Conservation (phyloP, 2,797 vertebrate genomes). For the Lutjanus campechanus region DNA sequence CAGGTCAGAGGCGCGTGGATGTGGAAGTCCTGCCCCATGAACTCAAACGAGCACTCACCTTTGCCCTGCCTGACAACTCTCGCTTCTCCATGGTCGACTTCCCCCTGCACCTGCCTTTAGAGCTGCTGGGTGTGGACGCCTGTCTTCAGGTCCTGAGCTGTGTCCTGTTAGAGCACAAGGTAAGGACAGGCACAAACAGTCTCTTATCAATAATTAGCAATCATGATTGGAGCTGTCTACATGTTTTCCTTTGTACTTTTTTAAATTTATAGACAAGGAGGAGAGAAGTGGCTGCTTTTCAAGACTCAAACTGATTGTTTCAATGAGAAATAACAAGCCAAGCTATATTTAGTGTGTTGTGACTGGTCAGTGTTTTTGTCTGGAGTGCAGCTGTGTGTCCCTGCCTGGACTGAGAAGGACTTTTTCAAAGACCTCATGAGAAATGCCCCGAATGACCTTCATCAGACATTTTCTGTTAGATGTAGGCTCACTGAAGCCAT, state of each 20-base stretch:
- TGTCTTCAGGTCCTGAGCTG: conserved; percentile 97
- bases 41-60: conserved; percentile 93
- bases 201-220: too few species aligned
- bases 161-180: conserved; percentile 97
- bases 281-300: neutral
- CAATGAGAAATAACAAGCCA: conserved; percentile 9
- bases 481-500: conserved; percentile 11
- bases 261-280: neutral
- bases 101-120: conserved; percentile 95
- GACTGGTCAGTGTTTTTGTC: conserved; percentile 26
- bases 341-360: conserved; percentile 37
- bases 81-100: conserved; percentile 98
- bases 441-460: conserved; percentile 26
- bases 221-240: neutral
- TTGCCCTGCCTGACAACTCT: conserved; percentile 97
- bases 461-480: conserved; percentile 32
- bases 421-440: conserved; percentile 15
- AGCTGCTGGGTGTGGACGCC: conserved; percentile 96
- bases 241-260: neutral
- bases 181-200: conserved; percentile 62
- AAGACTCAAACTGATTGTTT: too few species aligned
- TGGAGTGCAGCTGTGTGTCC: conserved; percentile 17
- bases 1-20: conserved; percentile 94
- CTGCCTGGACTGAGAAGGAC: neutral
- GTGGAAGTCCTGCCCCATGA: conserved; percentile 95